Conservation (phyloP, 1,140 invertebrate species). For the Galleria mellonella region DNA sequence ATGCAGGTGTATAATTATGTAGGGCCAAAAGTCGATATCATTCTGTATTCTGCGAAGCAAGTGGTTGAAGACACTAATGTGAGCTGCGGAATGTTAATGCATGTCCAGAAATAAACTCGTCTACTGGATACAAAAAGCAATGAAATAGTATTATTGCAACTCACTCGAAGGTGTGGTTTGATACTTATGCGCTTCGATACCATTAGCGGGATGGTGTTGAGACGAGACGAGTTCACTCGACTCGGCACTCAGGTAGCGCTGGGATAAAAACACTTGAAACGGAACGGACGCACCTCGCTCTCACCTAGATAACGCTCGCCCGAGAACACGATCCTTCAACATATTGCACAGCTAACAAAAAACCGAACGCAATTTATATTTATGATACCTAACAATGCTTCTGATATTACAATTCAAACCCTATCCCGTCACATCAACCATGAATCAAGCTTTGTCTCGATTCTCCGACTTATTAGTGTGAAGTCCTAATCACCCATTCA, state of each 20-base stretch:
- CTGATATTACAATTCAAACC: constrained; percentile 3
- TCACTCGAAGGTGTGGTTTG: constrained; percentile 27
- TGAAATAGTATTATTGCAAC: constrained; percentile 16
- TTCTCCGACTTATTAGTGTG: constrained; percentile 19
- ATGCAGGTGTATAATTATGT: too few relatives aligned
- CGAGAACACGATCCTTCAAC: background rate
- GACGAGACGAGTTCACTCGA: constrained; percentile 26
- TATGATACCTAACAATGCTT: constrained; percentile 2
- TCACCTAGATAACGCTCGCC: constrained; percentile 62
- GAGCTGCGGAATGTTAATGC: too few relatives aligned
- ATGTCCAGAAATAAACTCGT: background rate
- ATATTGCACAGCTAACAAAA: constrained; percentile 15
- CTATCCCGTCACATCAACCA: constrained; percentile 16
- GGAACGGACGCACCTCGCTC: constrained; percentile 48
- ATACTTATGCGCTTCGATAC: constrained; percentile 16
- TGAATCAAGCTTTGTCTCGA: constrained; percentile 35
- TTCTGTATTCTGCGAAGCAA: background rate
- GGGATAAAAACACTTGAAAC: constrained; percentile 71
- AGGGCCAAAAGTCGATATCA: background rate
- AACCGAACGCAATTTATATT: constrained; percentile 20
- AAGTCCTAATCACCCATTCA: constrained; percentile 47
- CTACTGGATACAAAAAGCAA: constrained; percentile 14
- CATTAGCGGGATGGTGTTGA: constrained; percentile 46
- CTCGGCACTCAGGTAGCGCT: constrained; percentile 53
- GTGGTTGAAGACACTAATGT: background rate